Evolutionary conservation across 2,113 vertebrate genomes (phyloP).

Genomic region (Pelusios castaneus): DNA sequence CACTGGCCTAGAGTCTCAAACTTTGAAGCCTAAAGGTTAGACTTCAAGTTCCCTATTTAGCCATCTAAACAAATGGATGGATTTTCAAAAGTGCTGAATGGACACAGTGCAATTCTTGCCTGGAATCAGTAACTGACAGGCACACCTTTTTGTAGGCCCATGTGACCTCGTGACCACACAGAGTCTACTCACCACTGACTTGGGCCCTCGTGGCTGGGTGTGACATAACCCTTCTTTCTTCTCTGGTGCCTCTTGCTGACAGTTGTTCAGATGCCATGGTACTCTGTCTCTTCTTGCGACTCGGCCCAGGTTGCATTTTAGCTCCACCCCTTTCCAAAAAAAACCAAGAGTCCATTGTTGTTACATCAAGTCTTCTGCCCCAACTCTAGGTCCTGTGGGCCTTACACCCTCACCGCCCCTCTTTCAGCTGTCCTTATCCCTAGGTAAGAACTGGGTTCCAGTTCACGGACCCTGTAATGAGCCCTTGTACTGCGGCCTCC

Average conservation of each 20-base stretch:
- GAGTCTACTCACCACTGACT: neutral
- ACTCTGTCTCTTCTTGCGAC: neutral
- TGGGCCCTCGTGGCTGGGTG: neutral
- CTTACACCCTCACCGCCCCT: too few relatives aligned
- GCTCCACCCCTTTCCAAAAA: neutral
- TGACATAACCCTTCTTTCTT: neutral
- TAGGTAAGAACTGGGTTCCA: neutral
- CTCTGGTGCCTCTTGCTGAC: neutral
- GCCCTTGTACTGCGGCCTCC: neutral
- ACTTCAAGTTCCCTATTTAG: fast-evolving
- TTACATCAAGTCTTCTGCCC: neutral
- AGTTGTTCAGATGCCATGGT: neutral
- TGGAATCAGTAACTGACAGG: neutral
- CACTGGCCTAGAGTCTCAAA: neutral
- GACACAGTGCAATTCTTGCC: neutral
- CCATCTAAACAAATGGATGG: neutral
- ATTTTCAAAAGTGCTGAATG: neutral
- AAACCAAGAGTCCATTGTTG: neutral
- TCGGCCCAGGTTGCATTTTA: neutral
- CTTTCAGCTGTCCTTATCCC: too few relatives aligned
- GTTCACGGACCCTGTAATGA: neutral
- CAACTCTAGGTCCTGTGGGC: too few relatives aligned
- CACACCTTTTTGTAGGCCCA: neutral
- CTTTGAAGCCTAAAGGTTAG: neutral
- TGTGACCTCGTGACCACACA: neutral